phyloP scores from a whole-genome alignment of 2,113 vertebrate genomes.

The Diadophis punctatus region DNA sequence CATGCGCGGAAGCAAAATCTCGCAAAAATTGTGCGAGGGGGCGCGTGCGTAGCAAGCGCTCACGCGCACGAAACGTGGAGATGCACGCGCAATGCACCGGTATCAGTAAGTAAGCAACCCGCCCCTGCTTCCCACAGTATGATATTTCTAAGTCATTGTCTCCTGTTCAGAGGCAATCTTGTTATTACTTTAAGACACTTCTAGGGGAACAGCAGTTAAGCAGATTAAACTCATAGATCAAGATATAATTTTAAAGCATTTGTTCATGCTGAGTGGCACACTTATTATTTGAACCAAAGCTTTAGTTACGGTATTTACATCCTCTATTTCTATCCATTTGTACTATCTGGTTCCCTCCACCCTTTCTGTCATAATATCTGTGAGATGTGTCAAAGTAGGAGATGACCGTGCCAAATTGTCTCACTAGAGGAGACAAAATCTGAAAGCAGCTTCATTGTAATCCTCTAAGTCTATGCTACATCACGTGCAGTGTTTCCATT shows the following conservation, averaged over 20 bases:
- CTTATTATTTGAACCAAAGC: neutral
- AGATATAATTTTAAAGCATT: neutral
- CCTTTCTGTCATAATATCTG: neutral
- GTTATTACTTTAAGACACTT: neutral
- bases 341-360: neutral
- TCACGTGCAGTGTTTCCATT: neutral
- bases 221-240: neutral
- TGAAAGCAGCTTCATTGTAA: neutral
- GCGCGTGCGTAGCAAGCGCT: no score
- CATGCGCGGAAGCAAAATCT: no score
- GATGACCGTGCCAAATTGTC: neutral
- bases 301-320: neutral
- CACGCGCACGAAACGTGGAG: no score
- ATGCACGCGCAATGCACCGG: no score
- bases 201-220: neutral
- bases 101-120: no score
- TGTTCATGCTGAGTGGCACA: neutral
- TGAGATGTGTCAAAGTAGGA: neutral
- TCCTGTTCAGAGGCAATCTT: neutral
- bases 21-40: no score
- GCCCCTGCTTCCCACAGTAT: neutral
- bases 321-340: neutral
- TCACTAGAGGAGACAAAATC: neutral
- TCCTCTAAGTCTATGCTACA: neutral
- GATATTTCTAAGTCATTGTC: neutral